Percentiles rank a stretch among this genome's conserved stretches.
Conservation (phyloP, 2,888 invertebrate species). For the Desoria tigrina region DNA sequence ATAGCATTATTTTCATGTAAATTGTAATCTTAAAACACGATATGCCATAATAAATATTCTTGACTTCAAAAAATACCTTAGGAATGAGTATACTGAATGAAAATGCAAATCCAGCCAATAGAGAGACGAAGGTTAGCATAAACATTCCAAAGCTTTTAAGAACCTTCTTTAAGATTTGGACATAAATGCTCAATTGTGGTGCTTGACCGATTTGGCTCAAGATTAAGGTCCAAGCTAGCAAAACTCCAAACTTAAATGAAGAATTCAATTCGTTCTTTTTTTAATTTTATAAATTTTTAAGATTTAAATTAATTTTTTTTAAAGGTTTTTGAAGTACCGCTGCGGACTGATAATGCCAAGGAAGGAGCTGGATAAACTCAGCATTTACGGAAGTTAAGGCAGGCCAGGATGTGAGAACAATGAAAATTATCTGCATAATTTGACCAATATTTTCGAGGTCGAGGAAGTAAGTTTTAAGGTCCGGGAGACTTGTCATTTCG, state of each 20-base stretch:
- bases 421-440: slow-evolving; percentile 30
- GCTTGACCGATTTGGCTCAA: slow-evolving; percentile 39
- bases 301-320: neutral
- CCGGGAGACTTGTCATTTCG: slow-evolving; percentile 30
- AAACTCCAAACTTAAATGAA: slow-evolving; percentile 44
- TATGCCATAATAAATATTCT: too few species aligned
- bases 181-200: slow-evolving; percentile 38
- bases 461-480: slow-evolving; percentile 26
- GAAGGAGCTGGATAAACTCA: slow-evolving; percentile 17
- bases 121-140: slow-evolving; percentile 40
- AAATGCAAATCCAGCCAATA: slow-evolving; percentile 40
- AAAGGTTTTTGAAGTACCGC: slow-evolving; percentile 36
- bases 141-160: slow-evolving; percentile 40
- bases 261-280: too few species aligned
- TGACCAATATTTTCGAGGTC: slow-evolving; percentile 42
- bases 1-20: too few species aligned
- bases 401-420: slow-evolving; percentile 27
- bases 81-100: slow-evolving; percentile 46
- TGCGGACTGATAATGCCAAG: slow-evolving; percentile 43
- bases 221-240: slow-evolving; percentile 42
- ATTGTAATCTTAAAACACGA: too few species aligned
- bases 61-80: slow-evolving; percentile 15
- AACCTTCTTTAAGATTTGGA: slow-evolving; percentile 38
- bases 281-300: neutral
- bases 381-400: neutral